These are phyloP conservation scores for Calephelis nemesis DNA, from an alignment of 1,140 invertebrate species.

Conservation along the genomic window DNA sequence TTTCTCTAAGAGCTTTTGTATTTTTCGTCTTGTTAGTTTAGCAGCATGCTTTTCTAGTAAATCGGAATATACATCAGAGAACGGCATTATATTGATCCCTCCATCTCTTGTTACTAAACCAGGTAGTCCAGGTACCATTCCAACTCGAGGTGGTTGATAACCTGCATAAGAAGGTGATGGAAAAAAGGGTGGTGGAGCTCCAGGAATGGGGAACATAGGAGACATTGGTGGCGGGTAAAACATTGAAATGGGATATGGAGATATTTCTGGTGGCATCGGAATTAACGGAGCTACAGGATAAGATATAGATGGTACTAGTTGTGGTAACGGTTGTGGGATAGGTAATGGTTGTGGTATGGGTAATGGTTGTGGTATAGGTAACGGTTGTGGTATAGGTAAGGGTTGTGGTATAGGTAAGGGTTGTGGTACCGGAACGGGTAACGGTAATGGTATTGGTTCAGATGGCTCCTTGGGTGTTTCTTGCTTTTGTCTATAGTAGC, in stretches of 20 bases:
- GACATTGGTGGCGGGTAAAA: slow-evolving; percentile 9
- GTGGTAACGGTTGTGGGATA: not conserved
- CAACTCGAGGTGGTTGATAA: slow-evolving; percentile 26
- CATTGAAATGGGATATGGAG: slow-evolving; percentile 19
- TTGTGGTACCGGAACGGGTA: slow-evolving; percentile 24
- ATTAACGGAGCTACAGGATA: not conserved
- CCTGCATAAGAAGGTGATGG: slow-evolving; percentile 20
- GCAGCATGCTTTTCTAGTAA: slow-evolving; percentile 57
- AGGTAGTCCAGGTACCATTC: slow-evolving; percentile 58
- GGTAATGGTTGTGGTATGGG: slow-evolving; percentile 21
- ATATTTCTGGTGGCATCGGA: not conserved
- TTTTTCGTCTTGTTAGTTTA: slow-evolving; percentile 50
- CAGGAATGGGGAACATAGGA: slow-evolving; percentile 10
- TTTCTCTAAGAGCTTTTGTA: slow-evolving; percentile 41
- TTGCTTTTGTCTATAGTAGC: slow-evolving; percentile 30
- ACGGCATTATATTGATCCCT: slow-evolving; percentile 66
- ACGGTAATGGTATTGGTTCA: not conserved
- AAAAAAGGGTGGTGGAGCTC: slow-evolving; percentile 21
- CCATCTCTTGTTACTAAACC: slow-evolving; percentile 55
- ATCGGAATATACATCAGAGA: slow-evolving; percentile 63
- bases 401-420: slow-evolving; percentile 17
- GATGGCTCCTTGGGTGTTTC: not conserved
- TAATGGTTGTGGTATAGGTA: slow-evolving; percentile 1
- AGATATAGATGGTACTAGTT: not conserved
- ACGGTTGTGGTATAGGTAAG: not conserved